Evolutionary conservation across 2,113 vertebrate species (phyloP).

Genomic region (Cyanoramphus novaezelandiae): DNA sequence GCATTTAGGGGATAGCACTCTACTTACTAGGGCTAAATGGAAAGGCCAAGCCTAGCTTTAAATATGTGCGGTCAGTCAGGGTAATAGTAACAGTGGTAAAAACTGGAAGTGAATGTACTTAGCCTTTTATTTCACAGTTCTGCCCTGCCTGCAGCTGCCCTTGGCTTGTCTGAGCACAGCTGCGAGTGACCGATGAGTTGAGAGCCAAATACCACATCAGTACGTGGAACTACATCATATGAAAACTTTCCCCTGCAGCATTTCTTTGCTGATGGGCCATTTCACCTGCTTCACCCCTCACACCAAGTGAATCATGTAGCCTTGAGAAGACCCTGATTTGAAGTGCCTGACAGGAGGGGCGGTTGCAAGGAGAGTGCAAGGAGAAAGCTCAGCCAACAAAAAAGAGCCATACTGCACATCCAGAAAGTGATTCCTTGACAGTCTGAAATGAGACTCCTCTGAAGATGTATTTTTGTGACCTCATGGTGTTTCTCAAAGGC

Average conservation of each 20-base stretch:
- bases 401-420: neutral
- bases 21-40: neutral
- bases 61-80: neutral
- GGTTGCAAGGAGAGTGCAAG: neutral
- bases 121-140: rapidly evolving
- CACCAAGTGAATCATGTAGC: rapidly evolving
- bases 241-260: neutral
- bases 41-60: neutral
- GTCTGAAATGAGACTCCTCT: neutral
- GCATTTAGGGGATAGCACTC: neutral
- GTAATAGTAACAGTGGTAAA: neutral
- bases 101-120: neutral
- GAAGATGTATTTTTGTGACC: neutral
- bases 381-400: neutral
- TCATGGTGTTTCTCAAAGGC: neutral
- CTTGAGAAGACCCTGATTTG: neutral
- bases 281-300: neutral
- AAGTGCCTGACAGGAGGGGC: neutral
- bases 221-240: neutral
- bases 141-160: neutral
- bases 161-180: rapidly evolving
- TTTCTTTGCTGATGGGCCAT: neutral
- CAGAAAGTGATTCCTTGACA: neutral
- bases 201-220: neutral
- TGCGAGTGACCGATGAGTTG: rapidly evolving